Conservation (phyloP, 2,113 vertebrate species). For the Lycaon pictus region DNA sequence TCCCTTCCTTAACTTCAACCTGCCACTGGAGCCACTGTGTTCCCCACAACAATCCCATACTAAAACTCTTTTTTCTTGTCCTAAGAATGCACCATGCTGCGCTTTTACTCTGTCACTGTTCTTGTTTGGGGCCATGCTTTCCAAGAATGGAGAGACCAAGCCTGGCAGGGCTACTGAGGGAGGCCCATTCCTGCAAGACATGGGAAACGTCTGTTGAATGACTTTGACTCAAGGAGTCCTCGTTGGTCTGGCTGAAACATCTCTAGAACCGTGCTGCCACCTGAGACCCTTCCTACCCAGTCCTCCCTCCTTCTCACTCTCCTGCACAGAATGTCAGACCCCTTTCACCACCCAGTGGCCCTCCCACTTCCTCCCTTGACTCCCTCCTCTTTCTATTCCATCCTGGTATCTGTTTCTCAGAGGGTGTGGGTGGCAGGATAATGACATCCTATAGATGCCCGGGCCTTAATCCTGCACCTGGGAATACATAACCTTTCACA, state of each 20-base stretch:
- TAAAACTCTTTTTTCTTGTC: background rate
- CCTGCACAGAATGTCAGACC: background rate
- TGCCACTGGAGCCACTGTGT: fast-evolving
- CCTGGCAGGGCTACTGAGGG: background rate
- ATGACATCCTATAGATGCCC: no score
- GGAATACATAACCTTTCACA: fast-evolving
- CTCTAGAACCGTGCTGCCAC: background rate
- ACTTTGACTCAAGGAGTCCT: background rate
- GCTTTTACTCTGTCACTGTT: background rate
- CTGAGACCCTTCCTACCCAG: background rate
- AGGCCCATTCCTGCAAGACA: background rate
- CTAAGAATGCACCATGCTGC: background rate
- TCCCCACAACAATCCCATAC: no score
- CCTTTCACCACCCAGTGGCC: background rate
- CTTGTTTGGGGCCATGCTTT: no score
- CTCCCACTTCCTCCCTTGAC: no score
- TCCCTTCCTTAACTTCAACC: background rate
- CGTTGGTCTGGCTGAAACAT: background rate
- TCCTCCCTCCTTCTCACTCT: background rate
- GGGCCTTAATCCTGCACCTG: background rate
- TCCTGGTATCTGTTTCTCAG: background rate
- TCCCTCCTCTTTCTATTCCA: background rate
- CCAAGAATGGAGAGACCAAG: background rate
- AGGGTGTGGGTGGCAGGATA: background rate
- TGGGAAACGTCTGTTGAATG: background rate